Evolutionary conservation across 2,113 vertebrate species (phyloP).

Genomic region (Archocentrus centrarchus): DNA sequence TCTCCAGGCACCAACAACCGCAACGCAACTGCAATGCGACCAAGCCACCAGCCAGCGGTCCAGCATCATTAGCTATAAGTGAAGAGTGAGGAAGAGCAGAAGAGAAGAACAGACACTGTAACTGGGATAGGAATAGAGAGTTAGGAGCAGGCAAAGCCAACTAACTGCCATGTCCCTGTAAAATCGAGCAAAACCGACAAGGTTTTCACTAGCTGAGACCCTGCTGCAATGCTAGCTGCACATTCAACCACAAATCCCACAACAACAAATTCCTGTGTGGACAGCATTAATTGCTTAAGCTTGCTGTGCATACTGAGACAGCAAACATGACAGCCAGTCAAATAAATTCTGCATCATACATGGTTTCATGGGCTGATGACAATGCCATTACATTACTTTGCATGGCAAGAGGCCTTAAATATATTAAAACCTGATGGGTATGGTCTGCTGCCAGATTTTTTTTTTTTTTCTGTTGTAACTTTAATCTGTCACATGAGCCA

Average conservation of each 20-base stretch:
- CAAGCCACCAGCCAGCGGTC: constrained; percentile 36
- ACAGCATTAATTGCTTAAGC: constrained; percentile 26
- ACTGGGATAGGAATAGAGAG: neutral
- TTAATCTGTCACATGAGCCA: constrained; percentile 69
- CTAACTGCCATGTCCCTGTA: constrained; percentile 29
- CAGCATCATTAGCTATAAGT: constrained; percentile 32
- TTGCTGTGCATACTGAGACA: constrained; percentile 37
- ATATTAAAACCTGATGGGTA: constrained; percentile 62
- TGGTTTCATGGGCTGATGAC: constrained; percentile 42
- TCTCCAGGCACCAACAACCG: constrained; percentile 34
- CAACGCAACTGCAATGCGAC: constrained; percentile 50
- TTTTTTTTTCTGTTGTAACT: constrained; percentile 33
- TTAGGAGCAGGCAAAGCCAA: constrained; percentile 6
- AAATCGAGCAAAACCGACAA: constrained; percentile 28
- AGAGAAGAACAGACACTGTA: neutral
- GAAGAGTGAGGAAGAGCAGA: constrained; percentile 44
- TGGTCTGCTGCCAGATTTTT: constrained; percentile 53
- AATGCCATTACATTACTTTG: constrained; percentile 41
- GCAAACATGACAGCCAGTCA: constrained; percentile 65
- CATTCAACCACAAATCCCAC: constrained; percentile 44
- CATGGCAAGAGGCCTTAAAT: constrained; percentile 38
- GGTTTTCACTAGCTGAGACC: constrained; percentile 15
- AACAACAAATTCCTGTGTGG: constrained; percentile 47
- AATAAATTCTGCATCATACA: constrained; percentile 55
- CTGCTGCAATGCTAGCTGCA: constrained; percentile 10